These are phyloP conservation scores for Agrilus biguttatus DNA, from an alignment of 2,888 invertebrate genomes.

Conservation along the genomic window DNA sequence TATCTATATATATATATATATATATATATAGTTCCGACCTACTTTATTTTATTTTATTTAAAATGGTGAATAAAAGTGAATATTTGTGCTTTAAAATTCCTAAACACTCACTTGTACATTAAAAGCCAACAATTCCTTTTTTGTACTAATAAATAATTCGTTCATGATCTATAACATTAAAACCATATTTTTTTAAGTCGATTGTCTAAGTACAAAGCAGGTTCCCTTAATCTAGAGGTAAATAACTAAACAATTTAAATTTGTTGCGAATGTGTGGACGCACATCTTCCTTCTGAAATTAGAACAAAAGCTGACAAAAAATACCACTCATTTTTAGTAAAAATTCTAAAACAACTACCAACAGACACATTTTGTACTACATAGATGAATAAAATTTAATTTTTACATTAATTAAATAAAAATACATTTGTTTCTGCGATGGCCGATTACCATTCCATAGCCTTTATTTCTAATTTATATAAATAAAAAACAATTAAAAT, in stretches of 20 bases:
- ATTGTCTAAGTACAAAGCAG: slow-evolving; percentile 3
- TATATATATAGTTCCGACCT: too few relatives aligned
- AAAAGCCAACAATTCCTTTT: too few relatives aligned
- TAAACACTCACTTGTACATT: too few relatives aligned
- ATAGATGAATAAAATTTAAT: background rate
- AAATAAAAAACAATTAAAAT: slow-evolving; percentile 2
- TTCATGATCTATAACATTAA: too few relatives aligned
- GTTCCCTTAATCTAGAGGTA: slow-evolving; percentile 62
- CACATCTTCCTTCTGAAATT: slow-evolving; percentile 75
- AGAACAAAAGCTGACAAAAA: slow-evolving; percentile 7
- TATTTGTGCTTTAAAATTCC: too few relatives aligned
- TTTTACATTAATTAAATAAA: slow-evolving; percentile 1
- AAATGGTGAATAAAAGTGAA: too few relatives aligned
- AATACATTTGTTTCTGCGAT: background rate
- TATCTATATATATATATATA: too few relatives aligned
- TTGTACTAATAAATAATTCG: too few relatives aligned
- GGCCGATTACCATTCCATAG: background rate
- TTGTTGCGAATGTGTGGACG: slow-evolving; percentile 82
- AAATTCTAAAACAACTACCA: background rate
- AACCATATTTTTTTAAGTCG: background rate
- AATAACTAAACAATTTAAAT: slow-evolving; percentile 76
- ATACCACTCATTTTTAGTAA: background rate
- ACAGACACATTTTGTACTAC: background rate
- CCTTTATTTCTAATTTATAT: background rate
- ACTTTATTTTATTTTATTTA: too few relatives aligned